These are phyloP conservation scores for Camelus bactrianus DNA, from an alignment of 2,113 vertebrate species.

Conservation along the genomic window DNA sequence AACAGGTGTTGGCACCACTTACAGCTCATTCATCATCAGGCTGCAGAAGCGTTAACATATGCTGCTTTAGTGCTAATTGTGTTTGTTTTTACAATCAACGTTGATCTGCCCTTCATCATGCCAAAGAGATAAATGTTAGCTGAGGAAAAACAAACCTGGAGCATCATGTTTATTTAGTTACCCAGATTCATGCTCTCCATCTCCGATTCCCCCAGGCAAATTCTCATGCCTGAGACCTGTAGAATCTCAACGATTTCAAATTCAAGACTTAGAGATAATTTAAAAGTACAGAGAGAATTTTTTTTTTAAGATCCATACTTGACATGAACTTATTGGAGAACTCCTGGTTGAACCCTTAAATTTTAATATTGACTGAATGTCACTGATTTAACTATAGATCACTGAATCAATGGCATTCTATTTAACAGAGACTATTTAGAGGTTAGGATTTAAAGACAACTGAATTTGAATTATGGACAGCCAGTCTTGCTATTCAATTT, in stretches of 20 bases:
- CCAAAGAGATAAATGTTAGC: constrained; percentile 66
- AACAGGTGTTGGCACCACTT: constrained; percentile 65
- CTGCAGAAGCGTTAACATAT: constrained; percentile 64
- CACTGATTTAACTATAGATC: constrained; percentile 50
- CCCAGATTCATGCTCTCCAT: background rate
- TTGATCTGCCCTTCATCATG: constrained; percentile 65
- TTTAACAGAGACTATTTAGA: constrained; percentile 59
- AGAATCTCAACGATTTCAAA: background rate
- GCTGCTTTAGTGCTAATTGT: constrained; percentile 57
- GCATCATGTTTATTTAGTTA: background rate
- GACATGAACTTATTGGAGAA: constrained; percentile 26
- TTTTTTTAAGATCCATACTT: background rate
- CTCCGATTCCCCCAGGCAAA: background rate
- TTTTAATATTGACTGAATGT: constrained; percentile 52
- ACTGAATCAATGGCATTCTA: constrained; percentile 37
- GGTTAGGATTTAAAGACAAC: constrained; percentile 65
- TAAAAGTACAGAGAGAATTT: background rate
- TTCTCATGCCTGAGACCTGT: background rate
- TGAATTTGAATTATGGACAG: constrained; percentile 39
- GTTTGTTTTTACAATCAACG: constrained; percentile 74
- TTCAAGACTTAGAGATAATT: background rate
- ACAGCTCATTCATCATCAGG: constrained; percentile 61
- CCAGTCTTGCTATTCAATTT: background rate
- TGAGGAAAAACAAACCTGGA: constrained; percentile 55
- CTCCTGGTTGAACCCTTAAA: constrained; percentile 39